phyloP scores from a whole-genome alignment of 2,113 vertebrate species.

The Paralichthys olivaceus region DNA sequence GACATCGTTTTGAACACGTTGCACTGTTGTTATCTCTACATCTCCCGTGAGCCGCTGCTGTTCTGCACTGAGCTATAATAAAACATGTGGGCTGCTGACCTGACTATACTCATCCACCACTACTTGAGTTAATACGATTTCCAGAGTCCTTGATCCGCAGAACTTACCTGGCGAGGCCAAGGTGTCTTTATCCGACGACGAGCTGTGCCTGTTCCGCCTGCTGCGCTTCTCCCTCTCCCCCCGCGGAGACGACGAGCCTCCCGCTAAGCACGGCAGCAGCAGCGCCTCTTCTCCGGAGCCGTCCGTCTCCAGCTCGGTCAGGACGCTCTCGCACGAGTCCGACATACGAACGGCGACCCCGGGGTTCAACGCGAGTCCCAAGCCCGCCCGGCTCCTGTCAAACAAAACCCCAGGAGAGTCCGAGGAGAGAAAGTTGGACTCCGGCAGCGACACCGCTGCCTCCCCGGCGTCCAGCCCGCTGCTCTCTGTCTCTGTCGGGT shows the following conservation, averaged over 20 bases:
- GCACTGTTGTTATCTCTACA: background rate
- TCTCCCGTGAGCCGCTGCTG: background rate
- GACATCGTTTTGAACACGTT: conserved; percentile 17
- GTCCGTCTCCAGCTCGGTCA: conserved; percentile 83
- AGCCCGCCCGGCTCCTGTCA: conserved; percentile 46
- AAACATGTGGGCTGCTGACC: background rate
- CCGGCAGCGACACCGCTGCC: conserved; percentile 35
- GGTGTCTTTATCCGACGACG: conserved; percentile 82
- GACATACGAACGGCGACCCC: conserved; percentile 80
- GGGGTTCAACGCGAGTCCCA: conserved; percentile 65
- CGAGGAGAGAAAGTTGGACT: conserved; percentile 63
- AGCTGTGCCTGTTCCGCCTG: conserved; percentile 75
- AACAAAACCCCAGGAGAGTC: conserved; percentile 58
- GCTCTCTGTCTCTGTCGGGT: conserved; percentile 69
- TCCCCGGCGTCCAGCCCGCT: conserved; percentile 54
- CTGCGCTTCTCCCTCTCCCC: conserved; percentile 67
- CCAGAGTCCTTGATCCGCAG: background rate
- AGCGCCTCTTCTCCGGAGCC: conserved; percentile 81
- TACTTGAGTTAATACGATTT: background rate
- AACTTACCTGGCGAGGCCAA: conserved; percentile 80
- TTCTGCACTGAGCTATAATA: background rate
- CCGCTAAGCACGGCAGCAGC: conserved; percentile 76
- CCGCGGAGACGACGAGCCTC: conserved; percentile 68
- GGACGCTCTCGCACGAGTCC: conserved; percentile 79
- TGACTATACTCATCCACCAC: background rate